Percentiles rank a stretch among this genome's conserved stretches.
These are phyloP conservation scores for Apodemus sylvaticus DNA, from an alignment of 2,113 vertebrate genomes.

Conservation along the genomic window DNA sequence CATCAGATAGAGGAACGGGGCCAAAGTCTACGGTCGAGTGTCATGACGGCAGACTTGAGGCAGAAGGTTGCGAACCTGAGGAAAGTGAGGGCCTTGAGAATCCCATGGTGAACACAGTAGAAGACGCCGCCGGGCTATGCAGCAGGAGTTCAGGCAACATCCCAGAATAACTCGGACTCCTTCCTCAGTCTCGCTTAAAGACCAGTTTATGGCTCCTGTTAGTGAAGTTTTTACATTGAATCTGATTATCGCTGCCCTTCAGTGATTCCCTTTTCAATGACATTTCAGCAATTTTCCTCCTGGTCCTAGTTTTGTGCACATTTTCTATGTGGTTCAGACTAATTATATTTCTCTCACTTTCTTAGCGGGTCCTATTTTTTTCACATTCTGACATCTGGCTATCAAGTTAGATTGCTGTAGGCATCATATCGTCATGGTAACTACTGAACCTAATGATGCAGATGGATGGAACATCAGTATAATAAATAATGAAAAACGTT, in stretches of 20 bases:
- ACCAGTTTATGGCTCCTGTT: neutral
- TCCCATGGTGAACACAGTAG: neutral
- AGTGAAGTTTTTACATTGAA: slow-evolving; percentile 25
- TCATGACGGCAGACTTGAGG: too few relatives aligned
- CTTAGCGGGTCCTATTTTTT: slow-evolving; percentile 75
- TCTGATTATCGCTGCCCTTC: slow-evolving; percentile 16
- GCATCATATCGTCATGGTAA: slow-evolving; percentile 77
- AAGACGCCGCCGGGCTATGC: neutral
- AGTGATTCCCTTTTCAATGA: slow-evolving; percentile 34
- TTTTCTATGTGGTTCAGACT: slow-evolving; percentile 70
- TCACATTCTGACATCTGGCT: slow-evolving; percentile 77
- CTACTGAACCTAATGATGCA: slow-evolving; percentile 69
- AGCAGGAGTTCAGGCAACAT: neutral
- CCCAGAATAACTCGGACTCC: neutral
- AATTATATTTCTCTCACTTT: slow-evolving; percentile 77
- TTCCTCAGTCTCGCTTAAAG: neutral
- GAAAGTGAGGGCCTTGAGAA: neutral
- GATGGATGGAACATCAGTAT: slow-evolving; percentile 74
- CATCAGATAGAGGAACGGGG: neutral
- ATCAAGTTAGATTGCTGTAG: slow-evolving; percentile 79
- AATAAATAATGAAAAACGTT: slow-evolving; percentile 60
- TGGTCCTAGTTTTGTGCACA: slow-evolving; percentile 50
- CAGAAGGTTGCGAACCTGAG: neutral
- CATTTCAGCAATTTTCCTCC: slow-evolving; percentile 63
- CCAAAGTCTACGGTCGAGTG: neutral